Base-by-base conservation (phyloP, 2,797 vertebrate genomes). In the Florisuga fusca region DNA sequence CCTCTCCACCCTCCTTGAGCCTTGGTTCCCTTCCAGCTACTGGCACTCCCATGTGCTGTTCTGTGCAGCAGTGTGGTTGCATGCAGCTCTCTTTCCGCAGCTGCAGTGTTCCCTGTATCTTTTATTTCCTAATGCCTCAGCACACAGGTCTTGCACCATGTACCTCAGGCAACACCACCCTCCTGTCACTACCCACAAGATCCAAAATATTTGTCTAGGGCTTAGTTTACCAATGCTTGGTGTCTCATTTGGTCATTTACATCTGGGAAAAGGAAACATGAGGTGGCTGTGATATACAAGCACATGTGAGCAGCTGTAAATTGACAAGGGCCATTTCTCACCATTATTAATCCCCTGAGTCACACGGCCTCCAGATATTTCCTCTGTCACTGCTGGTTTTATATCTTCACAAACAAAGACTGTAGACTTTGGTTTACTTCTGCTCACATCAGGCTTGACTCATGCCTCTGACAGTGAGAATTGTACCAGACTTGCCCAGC, bases 321-420 rank as follows among this genome's bases (percentile, higher is more conserved):
- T 68, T 63, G 50, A 74, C 71, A 72, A 27, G 80, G 34, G 34
- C 26, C 22, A 7, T 94, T 82, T 87, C 71, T 74, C 84, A 64
- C 74, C 2, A 0, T 64, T 61, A 84, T 87, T 83, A 87, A 67
- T 77, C 45, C 87, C 84, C 41, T 7, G 31, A 74, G 80, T 77
- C 85, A 82, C 61, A 16, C 45, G 34, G 48, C 84, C 73, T 84
- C 66, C 51, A 78, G 92, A 63, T 84, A 94, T 79, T 95, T 93
- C 79, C 87, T 76, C 53, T 59, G 61, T 46, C 89, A 53, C 69
- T 0, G 1, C 33, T 91, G 45, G 67, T 93, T 95, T 93, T 91
- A 82, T 71, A 82, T 90, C 83, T 89, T 81, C 66, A 59, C 62
- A 92, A 92, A 81, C 63, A 59, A 91, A 90, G 48, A 7, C 45